Conservation (phyloP, 2,888 invertebrate species). For the Chelonus formosanus region DNA sequence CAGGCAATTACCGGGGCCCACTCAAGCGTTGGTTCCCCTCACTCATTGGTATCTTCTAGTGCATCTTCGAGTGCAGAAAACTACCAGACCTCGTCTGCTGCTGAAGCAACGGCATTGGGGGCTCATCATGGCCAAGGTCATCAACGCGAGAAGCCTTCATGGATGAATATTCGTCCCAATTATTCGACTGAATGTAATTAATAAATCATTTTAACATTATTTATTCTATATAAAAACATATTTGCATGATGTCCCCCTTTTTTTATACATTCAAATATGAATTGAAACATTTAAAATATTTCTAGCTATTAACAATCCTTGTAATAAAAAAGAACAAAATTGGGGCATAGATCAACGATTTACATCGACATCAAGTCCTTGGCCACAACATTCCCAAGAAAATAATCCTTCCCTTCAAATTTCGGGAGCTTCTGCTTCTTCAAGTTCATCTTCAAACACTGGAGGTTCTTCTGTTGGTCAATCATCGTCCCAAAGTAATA, state of each 20-base stretch:
- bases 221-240: too few relatives aligned
- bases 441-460: conserved; percentile 44
- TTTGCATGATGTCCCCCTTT: too few relatives aligned
- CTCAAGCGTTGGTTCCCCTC: conserved; percentile 48
- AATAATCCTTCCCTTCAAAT: conserved; percentile 38
- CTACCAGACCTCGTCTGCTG: conserved; percentile 35
- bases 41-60: conserved; percentile 47
- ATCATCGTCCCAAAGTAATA: conserved; percentile 46
- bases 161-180: conserved; percentile 42
- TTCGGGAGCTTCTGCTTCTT: conserved; percentile 47
- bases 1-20: conserved; percentile 51
- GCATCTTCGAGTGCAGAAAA: conserved; percentile 40
- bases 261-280: too few relatives aligned
- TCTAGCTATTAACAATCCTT: too few relatives aligned
- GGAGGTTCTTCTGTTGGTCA: conserved; percentile 48
- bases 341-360: conserved; percentile 30
- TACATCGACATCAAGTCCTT: conserved; percentile 25
- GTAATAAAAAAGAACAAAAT: conserved; percentile 14
- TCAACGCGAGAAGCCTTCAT: conserved; percentile 35
- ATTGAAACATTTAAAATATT: too few relatives aligned
- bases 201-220: not conserved
- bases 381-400: conserved; percentile 30
- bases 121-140: conserved; percentile 29
- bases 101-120: conserved; percentile 11
- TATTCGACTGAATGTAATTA: conserved; percentile 37